These are phyloP conservation scores for Geococcyx californianus DNA, from an alignment of 2,113 vertebrate genomes.

Conservation along the genomic window DNA sequence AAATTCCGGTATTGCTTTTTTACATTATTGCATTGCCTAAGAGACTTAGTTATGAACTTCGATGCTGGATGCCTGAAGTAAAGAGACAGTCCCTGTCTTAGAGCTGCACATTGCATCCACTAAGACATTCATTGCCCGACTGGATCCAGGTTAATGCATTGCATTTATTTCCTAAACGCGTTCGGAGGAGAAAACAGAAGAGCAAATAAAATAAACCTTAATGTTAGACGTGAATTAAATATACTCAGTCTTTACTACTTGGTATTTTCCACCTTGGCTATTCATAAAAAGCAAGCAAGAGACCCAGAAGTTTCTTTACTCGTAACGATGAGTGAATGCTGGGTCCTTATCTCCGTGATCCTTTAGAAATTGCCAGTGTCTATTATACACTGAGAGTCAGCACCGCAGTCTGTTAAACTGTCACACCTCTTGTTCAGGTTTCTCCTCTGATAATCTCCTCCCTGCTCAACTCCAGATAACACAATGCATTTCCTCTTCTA, in stretches of 20 bases:
- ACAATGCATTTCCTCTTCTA: neutral
- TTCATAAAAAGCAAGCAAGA: neutral
- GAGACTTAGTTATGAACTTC: neutral
- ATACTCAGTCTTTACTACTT: neutral
- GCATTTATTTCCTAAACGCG: slow-evolving; percentile 19
- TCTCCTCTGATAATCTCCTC: neutral
- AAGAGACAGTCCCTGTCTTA: neutral
- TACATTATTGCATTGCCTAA: neutral
- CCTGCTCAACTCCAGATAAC: slow-evolving; percentile 4
- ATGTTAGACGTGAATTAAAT: neutral
- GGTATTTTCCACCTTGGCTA: neutral
- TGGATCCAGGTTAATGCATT: neutral
- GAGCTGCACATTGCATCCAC: neutral
- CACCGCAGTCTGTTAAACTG: slow-evolving; percentile 5
- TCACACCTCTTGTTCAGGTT: neutral
- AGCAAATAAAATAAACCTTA: slow-evolving; percentile 30
- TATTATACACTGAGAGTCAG: neutral
- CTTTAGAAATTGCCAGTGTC: neutral
- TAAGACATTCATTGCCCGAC: neutral
- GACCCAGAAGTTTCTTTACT: neutral
- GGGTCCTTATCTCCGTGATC: neutral
- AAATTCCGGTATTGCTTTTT: neutral
- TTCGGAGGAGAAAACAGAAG: neutral
- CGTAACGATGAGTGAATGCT: neutral
- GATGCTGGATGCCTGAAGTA: neutral